Evolutionary conservation across 2,888 invertebrate genomes (phyloP).

Genomic region (Galeruca laticollis): DNA sequence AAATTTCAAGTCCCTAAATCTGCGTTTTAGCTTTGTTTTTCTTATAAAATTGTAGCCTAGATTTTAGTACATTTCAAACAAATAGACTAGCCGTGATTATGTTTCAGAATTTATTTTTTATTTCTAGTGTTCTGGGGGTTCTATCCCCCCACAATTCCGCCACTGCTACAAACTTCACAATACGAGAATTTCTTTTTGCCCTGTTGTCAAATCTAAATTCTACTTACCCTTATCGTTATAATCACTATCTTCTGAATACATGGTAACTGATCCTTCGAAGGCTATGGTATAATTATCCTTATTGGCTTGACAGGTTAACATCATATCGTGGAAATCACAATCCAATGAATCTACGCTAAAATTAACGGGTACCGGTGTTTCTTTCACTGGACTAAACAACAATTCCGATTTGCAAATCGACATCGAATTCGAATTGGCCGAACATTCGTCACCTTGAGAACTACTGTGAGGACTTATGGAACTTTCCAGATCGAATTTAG

Average conservation of each 20-base stretch:
- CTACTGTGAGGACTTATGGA: conserved; percentile 81
- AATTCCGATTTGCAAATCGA: conserved; percentile 93
- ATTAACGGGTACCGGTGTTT: conserved; percentile 79
- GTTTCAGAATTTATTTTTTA: no score
- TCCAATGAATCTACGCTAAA: conserved; percentile 93
- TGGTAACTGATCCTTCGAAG: conserved; percentile 88
- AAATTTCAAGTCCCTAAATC: no score
- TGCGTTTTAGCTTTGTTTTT: no score
- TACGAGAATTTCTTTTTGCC: no score
- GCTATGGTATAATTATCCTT: conserved; percentile 96
- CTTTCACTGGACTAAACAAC: conserved; percentile 90
- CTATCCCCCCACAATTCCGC: no score
- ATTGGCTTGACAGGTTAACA: conserved; percentile 91
- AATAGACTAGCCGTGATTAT: no score
- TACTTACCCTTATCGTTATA: conserved; percentile 69
- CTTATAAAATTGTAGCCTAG: no score
- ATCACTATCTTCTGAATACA: conserved; percentile 88
- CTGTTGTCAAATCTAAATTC: no score
- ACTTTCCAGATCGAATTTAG: conserved; percentile 83
- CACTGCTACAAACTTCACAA: no score
- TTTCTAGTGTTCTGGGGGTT: no score
- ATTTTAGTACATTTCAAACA: no score
- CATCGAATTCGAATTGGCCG: conserved; percentile 83
- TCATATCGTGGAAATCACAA: conserved; percentile 87
- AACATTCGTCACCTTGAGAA: conserved; percentile 81